These are phyloP conservation scores for Elanus axillaris DNA, from an alignment of 2,113 vertebrate genomes.

Conservation along the genomic window DNA sequence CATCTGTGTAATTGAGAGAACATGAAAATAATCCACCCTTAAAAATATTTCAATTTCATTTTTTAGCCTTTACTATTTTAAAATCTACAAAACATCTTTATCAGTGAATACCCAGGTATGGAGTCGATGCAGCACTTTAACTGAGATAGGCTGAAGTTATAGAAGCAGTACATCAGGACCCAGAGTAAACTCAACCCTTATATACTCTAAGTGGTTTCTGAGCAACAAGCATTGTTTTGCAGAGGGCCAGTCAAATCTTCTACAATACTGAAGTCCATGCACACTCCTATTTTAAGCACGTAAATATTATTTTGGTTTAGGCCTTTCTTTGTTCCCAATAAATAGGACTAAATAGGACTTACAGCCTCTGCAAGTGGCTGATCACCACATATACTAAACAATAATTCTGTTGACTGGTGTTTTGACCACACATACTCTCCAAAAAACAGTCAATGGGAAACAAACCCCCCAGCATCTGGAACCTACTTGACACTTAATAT, in stretches of 20 bases:
- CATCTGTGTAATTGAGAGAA: neutral
- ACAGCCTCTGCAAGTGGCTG: neutral
- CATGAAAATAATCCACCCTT: neutral
- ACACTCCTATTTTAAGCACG: neutral
- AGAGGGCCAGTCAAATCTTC: neutral
- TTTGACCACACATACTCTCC: neutral
- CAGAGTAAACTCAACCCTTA: neutral
- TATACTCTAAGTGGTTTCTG: neutral
- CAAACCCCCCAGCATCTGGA: neutral
- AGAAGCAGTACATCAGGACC: neutral
- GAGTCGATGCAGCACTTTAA: neutral
- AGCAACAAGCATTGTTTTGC: neutral
- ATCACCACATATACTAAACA: neutral
- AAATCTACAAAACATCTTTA: neutral
- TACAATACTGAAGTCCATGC: neutral
- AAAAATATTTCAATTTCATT: neutral
- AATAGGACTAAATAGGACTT: neutral
- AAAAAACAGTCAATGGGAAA: neutral
- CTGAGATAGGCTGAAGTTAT: neutral
- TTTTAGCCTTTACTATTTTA: neutral
- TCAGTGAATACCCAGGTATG: neutral
- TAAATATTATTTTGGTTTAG: neutral
- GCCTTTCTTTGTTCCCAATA: neutral
- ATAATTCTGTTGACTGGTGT: neutral
- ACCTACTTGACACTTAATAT: neutral